phyloP scores from a whole-genome alignment of 2,113 vertebrate genomes.

The Hyperopisus bebe region DNA sequence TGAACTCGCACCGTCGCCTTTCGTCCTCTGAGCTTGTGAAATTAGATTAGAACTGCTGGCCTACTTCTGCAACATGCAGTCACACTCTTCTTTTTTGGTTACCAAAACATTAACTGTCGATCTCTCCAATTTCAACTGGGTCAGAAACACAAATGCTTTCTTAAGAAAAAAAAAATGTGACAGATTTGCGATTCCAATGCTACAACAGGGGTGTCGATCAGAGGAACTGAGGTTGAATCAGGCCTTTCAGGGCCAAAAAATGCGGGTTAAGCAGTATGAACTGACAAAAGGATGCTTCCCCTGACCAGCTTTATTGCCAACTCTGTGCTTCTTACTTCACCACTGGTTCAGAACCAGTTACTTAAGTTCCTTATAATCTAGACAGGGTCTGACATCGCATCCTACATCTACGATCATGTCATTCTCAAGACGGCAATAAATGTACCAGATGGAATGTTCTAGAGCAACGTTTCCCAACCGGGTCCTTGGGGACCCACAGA shows the following conservation, averaged over 20 bases:
- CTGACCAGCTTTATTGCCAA: neutral
- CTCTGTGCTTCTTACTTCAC: neutral
- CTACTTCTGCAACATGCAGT: neutral
- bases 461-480: neutral
- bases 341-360: neutral
- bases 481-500: neutral
- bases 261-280: neutral
- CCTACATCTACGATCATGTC: neutral
- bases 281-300: neutral
- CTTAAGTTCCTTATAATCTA: neutral
- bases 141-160: neutral
- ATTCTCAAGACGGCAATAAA: neutral
- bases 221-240: neutral
- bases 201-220: neutral
- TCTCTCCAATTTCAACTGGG: neutral
- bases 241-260: neutral
- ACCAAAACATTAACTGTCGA: neutral
- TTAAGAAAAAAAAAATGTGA: neutral
- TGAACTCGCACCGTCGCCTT: neutral
- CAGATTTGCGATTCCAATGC: neutral
- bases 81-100: neutral
- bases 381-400: neutral
- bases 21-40: neutral
- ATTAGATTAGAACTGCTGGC: neutral
- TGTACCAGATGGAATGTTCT: neutral